A percentile compares a stretch with the other conserved stretches of the same genome.
These are phyloP conservation scores for Arbacia lixula DNA, from an alignment of 53 echinoderm and acorn worm species.

Conservation along the genomic window DNA sequence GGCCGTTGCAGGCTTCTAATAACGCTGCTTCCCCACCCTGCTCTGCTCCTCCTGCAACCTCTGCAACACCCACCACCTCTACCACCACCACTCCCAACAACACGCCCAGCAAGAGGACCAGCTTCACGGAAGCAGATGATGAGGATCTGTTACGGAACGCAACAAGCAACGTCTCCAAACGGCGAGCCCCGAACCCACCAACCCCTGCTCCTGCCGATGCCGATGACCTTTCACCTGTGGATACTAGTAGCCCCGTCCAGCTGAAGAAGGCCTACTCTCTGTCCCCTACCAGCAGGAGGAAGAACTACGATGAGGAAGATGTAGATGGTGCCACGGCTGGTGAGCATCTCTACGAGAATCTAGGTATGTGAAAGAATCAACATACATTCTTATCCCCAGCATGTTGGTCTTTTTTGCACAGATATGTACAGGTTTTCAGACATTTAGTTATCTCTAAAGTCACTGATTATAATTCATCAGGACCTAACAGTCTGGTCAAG, in stretches of 20 bases:
- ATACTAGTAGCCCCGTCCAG: constrained; percentile 3
- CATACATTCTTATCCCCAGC: no score
- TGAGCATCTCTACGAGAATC: constrained; percentile 66
- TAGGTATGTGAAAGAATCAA: constrained; percentile 46
- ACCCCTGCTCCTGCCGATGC: constrained; percentile 20
- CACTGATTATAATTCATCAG: no score
- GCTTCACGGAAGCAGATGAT: constrained; percentile 7
- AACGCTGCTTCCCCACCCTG: neutral
- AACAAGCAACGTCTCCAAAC: constrained; percentile 55
- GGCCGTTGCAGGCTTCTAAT: constrained; percentile 18
- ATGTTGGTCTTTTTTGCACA: no score
- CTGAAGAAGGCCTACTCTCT: constrained; percentile 81
- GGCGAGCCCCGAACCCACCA: constrained; percentile 84
- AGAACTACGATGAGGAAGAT: constrained; percentile 12
- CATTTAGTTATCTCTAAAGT: no score
- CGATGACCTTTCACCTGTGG: no score
- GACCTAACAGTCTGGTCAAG: no score
- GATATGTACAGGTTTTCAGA: no score
- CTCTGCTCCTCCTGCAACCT: neutral
- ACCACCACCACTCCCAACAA: neutral
- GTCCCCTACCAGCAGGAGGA: constrained; percentile 70
- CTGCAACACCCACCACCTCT: constrained; percentile 1
- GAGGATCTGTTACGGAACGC: neutral
- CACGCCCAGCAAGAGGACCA: neutral
- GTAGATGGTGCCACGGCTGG: constrained; percentile 13